phyloP scores from a whole-genome alignment of 2,888 invertebrate species.

The Hypena proboscidalis region DNA sequence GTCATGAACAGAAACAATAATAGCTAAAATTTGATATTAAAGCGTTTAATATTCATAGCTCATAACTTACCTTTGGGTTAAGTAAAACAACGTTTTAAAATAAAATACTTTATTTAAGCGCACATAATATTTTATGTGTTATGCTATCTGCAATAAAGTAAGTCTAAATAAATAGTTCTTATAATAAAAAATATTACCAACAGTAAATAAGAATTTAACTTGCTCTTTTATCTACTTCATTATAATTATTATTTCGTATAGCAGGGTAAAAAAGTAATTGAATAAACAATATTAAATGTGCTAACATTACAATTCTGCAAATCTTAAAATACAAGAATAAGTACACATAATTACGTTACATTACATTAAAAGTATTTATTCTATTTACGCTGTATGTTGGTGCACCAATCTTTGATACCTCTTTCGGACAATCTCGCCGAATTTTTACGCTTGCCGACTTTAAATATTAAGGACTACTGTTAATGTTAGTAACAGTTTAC shows the following conservation, averaged over 20 bases:
- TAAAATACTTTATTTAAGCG: slow-evolving; percentile 84
- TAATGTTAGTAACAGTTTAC: slow-evolving; percentile 81
- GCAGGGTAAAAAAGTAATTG: slow-evolving; percentile 35
- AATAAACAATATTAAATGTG: slow-evolving; percentile 29
- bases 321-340: slow-evolving; percentile 24
- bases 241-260: slow-evolving; percentile 34
- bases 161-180: slow-evolving; percentile 73
- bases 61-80: slow-evolving; percentile 4
- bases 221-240: slow-evolving; percentile 29
- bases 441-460: slow-evolving; percentile 27
- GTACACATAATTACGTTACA: slow-evolving; percentile 19
- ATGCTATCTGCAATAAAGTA: slow-evolving; percentile 66
- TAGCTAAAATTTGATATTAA: too few relatives aligned
- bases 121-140: slow-evolving; percentile 68
- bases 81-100: slow-evolving; percentile 59
- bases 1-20: too few relatives aligned
- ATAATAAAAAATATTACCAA: slow-evolving; percentile 59
- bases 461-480: slow-evolving; percentile 55
- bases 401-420: slow-evolving; percentile 57
- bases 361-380: slow-evolving; percentile 27
- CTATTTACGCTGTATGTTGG: slow-evolving; percentile 47
- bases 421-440: slow-evolving; percentile 27
- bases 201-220: slow-evolving; percentile 45
- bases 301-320: slow-evolving; percentile 27
- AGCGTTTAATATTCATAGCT: background rate